Conservation (phyloP, 2,797 vertebrate genomes). For the Esox masquinongy region DNA sequence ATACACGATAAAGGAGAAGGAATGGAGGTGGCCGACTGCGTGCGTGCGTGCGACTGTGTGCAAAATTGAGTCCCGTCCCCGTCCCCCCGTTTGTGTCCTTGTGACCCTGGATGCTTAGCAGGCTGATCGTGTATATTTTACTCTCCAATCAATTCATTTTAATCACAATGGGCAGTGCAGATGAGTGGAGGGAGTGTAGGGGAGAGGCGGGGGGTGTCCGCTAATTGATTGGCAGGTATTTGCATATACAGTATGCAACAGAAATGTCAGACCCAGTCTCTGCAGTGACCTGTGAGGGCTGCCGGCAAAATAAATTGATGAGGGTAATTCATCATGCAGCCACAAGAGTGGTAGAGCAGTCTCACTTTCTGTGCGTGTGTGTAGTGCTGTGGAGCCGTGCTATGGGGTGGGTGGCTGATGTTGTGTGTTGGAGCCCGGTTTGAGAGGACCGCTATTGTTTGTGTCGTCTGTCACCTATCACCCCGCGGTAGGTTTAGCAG, state of each 20-base stretch:
- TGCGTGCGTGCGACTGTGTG: too few species aligned
- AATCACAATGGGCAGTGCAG: conserved; percentile 76
- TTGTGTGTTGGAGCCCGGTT: too few species aligned
- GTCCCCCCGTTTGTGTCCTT: conserved; percentile 45
- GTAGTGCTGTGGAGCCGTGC: too few species aligned
- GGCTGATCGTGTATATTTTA: conserved; percentile 73
- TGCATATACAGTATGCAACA: conserved; percentile 77
- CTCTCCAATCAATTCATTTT: conserved; percentile 79
- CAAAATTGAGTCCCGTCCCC: too few species aligned
- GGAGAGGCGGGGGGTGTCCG: conserved; percentile 19
- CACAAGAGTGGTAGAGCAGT: conserved; percentile 31
- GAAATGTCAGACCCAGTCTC: conserved; percentile 75
- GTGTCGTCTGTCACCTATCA: conserved; percentile 79
- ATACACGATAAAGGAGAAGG: conserved; percentile 2
- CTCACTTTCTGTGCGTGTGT: too few species aligned
- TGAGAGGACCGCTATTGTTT: conserved; percentile 63
- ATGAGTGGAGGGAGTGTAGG: conserved; percentile 23
- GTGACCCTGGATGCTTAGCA: conserved; percentile 77
- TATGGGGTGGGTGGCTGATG: too few species aligned
- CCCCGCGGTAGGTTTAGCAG: not conserved
- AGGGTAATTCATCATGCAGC: conserved; percentile 80
- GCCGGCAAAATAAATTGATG: conserved; percentile 76
- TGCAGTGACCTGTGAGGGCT: conserved; percentile 74
- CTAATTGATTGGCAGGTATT: conserved; percentile 85
- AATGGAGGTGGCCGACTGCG: not conserved